phyloP scores from a whole-genome alignment of 1,140 invertebrate genomes.

The Drosophila prosaltans region DNA sequence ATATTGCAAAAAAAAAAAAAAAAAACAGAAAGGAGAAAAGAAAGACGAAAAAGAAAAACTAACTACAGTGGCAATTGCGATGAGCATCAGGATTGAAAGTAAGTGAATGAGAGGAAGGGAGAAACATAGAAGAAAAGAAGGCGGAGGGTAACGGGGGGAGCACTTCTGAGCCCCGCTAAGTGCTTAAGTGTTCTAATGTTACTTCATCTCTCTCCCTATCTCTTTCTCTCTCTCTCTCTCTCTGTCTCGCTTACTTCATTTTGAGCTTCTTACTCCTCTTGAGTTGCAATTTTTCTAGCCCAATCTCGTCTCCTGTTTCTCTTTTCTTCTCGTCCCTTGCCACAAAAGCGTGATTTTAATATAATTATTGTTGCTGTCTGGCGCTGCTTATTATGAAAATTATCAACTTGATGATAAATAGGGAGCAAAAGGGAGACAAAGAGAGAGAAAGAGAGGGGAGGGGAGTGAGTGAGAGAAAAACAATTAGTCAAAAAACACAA shows the following conservation, averaged over 20 bases:
- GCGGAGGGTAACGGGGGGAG: conserved; percentile 18
- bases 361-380: conserved; percentile 68
- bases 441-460: conserved; percentile 30
- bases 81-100: conserved; percentile 17
- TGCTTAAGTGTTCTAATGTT: conserved; percentile 79
- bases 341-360: conserved; percentile 43
- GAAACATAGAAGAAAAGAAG: background rate
- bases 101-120: background rate
- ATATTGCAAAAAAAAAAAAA: conserved; percentile 27
- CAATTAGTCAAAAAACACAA: conserved; percentile 35
- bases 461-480: conserved; percentile 27
- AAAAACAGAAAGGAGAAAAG: background rate
- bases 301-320: conserved; percentile 14
- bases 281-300: conserved; percentile 50
- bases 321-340: conserved; percentile 17
- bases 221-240: background rate
- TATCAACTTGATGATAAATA: conserved; percentile 58
- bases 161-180: conserved; percentile 48
- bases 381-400: conserved; percentile 65
- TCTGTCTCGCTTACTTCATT: conserved; percentile 3
- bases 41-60: conserved; percentile 19
- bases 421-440: conserved; percentile 19
- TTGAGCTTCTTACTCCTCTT: conserved; percentile 14
- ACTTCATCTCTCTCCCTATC: conserved; percentile 48
- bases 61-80: conserved; percentile 25